A percentile compares a stretch with the other conserved stretches of the same genome.
These are phyloP conservation scores for Dryocosmus kuriphilus DNA, from an alignment of 2,888 invertebrate genomes.

Conservation along the genomic window DNA sequence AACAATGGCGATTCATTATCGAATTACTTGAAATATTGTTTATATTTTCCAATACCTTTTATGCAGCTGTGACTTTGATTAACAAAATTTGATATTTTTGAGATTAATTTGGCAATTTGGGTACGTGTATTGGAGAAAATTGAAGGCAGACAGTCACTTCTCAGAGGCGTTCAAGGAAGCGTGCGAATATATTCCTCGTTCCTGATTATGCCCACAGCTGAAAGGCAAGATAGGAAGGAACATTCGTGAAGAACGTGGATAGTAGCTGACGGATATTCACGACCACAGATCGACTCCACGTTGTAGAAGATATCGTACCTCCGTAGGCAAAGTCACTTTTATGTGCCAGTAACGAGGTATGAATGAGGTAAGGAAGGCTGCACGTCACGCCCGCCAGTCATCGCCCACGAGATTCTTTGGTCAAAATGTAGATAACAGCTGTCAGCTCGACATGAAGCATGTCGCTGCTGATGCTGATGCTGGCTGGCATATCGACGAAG, in stretches of 20 bases:
- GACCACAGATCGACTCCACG: slow-evolving; percentile 12
- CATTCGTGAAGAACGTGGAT: not conserved
- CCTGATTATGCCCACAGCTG: slow-evolving; percentile 17
- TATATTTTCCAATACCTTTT: too few relatives aligned
- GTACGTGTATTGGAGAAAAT: not conserved
- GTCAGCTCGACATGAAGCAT: slow-evolving; percentile 68
- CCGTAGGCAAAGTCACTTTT: slow-evolving; percentile 11
- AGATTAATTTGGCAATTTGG: not conserved
- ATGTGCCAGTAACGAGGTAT: slow-evolving; percentile 61
- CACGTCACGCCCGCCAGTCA: slow-evolving; percentile 70
- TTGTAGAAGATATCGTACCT: not conserved
- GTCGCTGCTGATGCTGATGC: slow-evolving; percentile 60
- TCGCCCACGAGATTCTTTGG: slow-evolving; percentile 70
- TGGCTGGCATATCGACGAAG: slow-evolving; percentile 62
- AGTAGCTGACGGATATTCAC: slow-evolving; percentile 24
- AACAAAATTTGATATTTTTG: too few relatives aligned
- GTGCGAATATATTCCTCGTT: not conserved
- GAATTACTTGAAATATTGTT: too few relatives aligned
- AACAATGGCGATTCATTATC: too few relatives aligned
- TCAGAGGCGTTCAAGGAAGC: slow-evolving; percentile 13
- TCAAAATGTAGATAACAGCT: slow-evolving; percentile 68
- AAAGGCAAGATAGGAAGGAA: slow-evolving; percentile 15
- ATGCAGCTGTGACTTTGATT: too few relatives aligned
- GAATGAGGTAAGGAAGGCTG: slow-evolving; percentile 61
- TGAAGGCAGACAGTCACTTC: not conserved